phyloP scores from a whole-genome alignment of 2,888 invertebrate species.

The Synanthedon formicaeformis region DNA sequence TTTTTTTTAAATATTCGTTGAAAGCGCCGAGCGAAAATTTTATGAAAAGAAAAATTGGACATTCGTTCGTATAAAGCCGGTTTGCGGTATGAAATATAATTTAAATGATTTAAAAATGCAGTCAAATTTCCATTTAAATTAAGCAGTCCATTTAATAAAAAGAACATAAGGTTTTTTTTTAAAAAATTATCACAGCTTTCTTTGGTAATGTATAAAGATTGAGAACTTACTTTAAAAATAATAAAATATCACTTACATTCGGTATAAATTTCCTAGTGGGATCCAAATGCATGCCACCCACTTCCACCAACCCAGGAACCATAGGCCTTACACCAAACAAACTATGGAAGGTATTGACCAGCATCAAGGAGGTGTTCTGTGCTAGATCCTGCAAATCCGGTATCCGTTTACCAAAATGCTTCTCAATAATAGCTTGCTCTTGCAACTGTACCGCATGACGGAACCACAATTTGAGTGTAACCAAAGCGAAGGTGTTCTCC shows the following conservation, averaged over 20 bases:
- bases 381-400: slow-evolving; percentile 64
- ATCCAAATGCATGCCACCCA: slow-evolving; percentile 73
- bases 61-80: too few species aligned
- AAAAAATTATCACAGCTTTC: not conserved
- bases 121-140: not conserved
- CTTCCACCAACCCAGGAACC: slow-evolving; percentile 71
- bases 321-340: slow-evolving; percentile 69
- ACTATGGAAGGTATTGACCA: slow-evolving; percentile 73
- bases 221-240: slow-evolving; percentile 2
- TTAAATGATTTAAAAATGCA: too few species aligned
- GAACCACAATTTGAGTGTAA: slow-evolving; percentile 41
- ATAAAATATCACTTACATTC: slow-evolving; percentile 27
- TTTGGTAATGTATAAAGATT: not conserved
- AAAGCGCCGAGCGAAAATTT: too few species aligned
- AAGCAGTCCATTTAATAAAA: not conserved
- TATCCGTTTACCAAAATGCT: slow-evolving; percentile 54
- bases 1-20: too few species aligned
- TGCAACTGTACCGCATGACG: slow-evolving; percentile 34
- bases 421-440: slow-evolving; percentile 47
- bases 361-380: slow-evolving; percentile 60
- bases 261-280: slow-evolving; percentile 50
- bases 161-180: slow-evolving; percentile 2
- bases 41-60: too few species aligned
- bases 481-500: slow-evolving; percentile 36
- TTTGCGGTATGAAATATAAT: too few species aligned